phyloP scores from a whole-genome alignment of 2,888 invertebrate species.

The Ornithoptera alexandrae region DNA sequence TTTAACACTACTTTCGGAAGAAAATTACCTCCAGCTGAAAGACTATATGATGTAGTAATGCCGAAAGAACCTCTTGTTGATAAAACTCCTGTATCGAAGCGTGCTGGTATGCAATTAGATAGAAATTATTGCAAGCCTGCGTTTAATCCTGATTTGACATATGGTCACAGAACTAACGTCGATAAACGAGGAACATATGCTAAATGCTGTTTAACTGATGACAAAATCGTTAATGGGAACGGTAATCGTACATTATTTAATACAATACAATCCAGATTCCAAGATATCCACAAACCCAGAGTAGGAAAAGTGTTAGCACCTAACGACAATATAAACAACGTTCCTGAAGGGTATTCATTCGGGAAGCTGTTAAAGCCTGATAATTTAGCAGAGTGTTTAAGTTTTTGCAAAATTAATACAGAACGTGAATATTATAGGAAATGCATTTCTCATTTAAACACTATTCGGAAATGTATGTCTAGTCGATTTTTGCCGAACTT shows the following conservation, averaged over 20 bases:
- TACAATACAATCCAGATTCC: conserved; percentile 64
- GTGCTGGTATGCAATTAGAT: conserved; percentile 48
- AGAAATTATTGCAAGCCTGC: conserved; percentile 64
- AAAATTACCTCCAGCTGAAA: conserved; percentile 46
- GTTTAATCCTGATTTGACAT: conserved; percentile 64
- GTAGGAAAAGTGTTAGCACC: conserved; percentile 69
- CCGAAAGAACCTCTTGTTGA: conserved; percentile 58
- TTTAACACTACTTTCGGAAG: conserved; percentile 58
- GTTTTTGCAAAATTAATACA: conserved; percentile 53
- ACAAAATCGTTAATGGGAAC: conserved; percentile 56
- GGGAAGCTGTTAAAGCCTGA: conserved; percentile 67
- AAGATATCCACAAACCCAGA: conserved; percentile 52
- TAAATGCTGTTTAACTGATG: conserved; percentile 66
- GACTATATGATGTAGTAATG: conserved; percentile 64
- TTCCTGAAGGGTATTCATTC: conserved; percentile 71
- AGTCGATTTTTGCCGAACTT: conserved; percentile 55
- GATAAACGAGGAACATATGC: conserved; percentile 73
- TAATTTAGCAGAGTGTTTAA: conserved; percentile 68
- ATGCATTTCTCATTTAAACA: conserved; percentile 71
- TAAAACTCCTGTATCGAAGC: conserved; percentile 49
- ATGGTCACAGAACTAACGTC: conserved; percentile 61
- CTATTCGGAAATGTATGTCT: conserved; percentile 55
- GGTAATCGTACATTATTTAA: conserved; percentile 54
- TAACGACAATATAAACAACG: conserved; percentile 66
- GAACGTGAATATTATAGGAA: conserved; percentile 61